A percentile compares a stretch with the other conserved stretches of the same genome.
These are phyloP conservation scores for Sebastes glaucus DNA, from an alignment of 2,797 vertebrate species.

Conservation along the genomic window DNA sequence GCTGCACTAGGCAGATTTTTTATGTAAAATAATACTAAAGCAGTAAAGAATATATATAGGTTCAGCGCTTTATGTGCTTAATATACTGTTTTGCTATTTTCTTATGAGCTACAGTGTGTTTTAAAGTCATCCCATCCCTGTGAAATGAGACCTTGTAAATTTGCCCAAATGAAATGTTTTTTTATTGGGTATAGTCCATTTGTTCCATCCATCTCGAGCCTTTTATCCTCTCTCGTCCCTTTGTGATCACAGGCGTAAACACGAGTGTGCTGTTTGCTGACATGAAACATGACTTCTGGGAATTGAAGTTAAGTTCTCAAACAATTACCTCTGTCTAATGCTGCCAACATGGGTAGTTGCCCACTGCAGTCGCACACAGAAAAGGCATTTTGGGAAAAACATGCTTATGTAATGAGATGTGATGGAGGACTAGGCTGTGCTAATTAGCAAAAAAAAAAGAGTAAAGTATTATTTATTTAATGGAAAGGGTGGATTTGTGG, in stretches of 20 bases:
- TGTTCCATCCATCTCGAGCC: neutral
- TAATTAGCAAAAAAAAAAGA: neutral
- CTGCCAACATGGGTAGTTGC: neutral
- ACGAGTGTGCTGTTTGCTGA: neutral
- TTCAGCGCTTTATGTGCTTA: neutral
- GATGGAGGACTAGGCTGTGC: neutral
- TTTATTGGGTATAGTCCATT: neutral
- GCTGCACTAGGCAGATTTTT: neutral
- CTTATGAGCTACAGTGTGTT: neutral
- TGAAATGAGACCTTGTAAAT: slow-evolving; percentile 1
- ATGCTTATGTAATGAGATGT: neutral
- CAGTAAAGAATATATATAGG: neutral
- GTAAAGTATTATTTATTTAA: neutral
- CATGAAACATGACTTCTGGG: slow-evolving; percentile 1
- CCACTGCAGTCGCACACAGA: neutral
- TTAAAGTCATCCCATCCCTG: neutral
- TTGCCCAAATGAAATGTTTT: neutral
- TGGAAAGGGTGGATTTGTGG: neutral
- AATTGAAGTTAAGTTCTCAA: neutral
- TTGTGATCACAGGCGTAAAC: slow-evolving; percentile 6
- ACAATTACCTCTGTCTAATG: slow-evolving; percentile 5
- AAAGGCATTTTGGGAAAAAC: neutral
- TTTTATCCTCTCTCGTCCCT: neutral
- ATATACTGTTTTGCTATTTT: slow-evolving; percentile 12
- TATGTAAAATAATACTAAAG: slow-evolving; percentile 3